These are phyloP conservation scores for Lerista edwardsae DNA, from an alignment of 2,797 vertebrate species.

Conservation along the genomic window DNA sequence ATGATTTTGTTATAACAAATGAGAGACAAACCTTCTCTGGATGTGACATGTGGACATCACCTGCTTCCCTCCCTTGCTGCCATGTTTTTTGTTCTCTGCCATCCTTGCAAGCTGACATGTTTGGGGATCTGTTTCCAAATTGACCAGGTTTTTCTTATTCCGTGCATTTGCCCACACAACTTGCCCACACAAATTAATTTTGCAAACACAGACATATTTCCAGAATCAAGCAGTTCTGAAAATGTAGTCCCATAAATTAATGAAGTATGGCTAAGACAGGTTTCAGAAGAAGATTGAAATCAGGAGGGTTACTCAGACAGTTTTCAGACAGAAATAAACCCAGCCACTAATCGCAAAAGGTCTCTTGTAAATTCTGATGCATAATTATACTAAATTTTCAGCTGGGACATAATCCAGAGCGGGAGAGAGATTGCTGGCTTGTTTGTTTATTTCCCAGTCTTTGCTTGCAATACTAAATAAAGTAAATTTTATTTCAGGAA, in stretches of 20 bases:
- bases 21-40: neutral
- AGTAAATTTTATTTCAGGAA: slow-evolving; percentile 39
- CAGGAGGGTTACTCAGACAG: neutral
- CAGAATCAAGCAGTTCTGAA: neutral
- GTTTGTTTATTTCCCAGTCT: neutral
- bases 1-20: no score
- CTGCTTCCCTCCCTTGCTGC: neutral
- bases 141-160: neutral
- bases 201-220: neutral
- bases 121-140: no score
- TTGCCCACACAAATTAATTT: neutral
- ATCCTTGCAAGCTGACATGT: neutral
- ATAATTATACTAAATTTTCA: slow-evolving; percentile 19
- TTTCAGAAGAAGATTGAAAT: neutral
- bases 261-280: neutral
- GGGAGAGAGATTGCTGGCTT: neutral
- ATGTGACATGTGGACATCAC: neutral
- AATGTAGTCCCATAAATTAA: neutral
- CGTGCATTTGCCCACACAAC: neutral
- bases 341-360: neutral
- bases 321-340: neutral
- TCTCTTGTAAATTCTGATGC: neutral
- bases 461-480: slow-evolving; percentile 21
- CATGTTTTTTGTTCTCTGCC: neutral
- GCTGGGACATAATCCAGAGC: slow-evolving; percentile 5